Evolutionary conservation across 92 coral and sea anemone species (phyloP).

Genomic region (Zoanthus sociatus): DNA sequence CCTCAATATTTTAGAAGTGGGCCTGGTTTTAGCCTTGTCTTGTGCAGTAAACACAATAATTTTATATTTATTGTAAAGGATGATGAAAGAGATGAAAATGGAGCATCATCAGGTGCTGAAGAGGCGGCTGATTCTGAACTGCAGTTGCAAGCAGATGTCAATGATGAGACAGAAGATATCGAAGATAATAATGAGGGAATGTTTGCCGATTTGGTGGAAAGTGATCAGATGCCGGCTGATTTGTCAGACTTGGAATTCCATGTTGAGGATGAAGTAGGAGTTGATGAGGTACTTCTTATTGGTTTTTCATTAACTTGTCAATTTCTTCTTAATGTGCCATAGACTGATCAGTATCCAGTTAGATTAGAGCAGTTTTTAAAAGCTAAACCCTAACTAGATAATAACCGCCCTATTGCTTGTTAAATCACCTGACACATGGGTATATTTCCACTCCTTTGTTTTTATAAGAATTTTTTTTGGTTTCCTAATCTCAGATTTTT

Average conservation of each 20-base stretch:
- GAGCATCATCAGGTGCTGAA: constrained; percentile 46
- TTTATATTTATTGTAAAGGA: constrained; percentile 11
- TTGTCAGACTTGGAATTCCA: constrained; percentile 8
- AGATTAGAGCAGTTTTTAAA: no score
- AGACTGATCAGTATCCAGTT: no score
- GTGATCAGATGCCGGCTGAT: constrained; percentile 36
- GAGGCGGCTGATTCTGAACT: constrained; percentile 26
- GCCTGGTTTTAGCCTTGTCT: no score
- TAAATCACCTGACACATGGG: no score
- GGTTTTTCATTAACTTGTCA: no score
- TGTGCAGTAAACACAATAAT: background rate
- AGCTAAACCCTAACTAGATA: no score
- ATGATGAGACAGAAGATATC: constrained; percentile 29
- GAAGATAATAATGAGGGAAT: constrained; percentile 44
- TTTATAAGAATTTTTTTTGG: no score
- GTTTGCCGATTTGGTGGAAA: constrained; percentile 65
- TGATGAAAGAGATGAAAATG: constrained; percentile 43
- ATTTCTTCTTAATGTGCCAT: no score
- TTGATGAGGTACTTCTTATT: background rate
- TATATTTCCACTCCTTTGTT: no score
- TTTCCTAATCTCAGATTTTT: no score
- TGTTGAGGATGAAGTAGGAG: constrained; percentile 25
- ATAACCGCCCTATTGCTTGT: no score
- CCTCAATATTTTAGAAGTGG: background rate
- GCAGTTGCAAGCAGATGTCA: background rate